Conservation (phyloP, 1,140 invertebrate genomes). For the Drosophila miranda region DNA sequence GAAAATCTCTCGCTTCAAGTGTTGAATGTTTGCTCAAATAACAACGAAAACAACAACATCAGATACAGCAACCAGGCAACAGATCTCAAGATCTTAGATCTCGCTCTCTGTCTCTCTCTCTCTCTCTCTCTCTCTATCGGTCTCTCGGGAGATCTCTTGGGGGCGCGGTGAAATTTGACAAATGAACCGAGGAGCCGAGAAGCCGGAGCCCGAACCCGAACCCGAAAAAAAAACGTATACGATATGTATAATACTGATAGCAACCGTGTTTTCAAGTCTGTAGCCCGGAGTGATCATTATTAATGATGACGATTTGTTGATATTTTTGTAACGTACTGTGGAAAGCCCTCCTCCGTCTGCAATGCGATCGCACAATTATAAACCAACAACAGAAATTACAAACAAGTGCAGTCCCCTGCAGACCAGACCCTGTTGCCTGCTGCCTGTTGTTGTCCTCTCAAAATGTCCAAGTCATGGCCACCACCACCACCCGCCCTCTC, state of each 20-base stretch:
- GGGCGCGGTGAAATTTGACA: slow-evolving; percentile 78
- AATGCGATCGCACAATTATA: slow-evolving; percentile 64
- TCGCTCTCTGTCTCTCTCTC: slow-evolving; percentile 44
- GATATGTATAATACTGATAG: slow-evolving; percentile 8
- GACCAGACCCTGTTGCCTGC: slow-evolving; percentile 6
- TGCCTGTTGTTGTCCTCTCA: slow-evolving; percentile 2
- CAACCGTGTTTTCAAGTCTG: slow-evolving; percentile 50
- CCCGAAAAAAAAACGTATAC: slow-evolving; percentile 15
- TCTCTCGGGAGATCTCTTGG: slow-evolving; percentile 55
- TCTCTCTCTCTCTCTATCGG: slow-evolving; percentile 47
- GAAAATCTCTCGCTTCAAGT: slow-evolving; percentile 79
- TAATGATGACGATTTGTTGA: slow-evolving; percentile 82
- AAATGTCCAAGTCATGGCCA: slow-evolving; percentile 63
- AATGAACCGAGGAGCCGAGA: slow-evolving; percentile 63
- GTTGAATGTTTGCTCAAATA: slow-evolving; percentile 81
- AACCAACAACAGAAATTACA: slow-evolving; percentile 71
- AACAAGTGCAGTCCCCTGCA: slow-evolving; percentile 62
- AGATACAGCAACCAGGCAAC: slow-evolving; percentile 22
- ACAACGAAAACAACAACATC: slow-evolving; percentile 58
- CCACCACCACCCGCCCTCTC: slow-evolving; percentile 4
- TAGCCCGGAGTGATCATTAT: slow-evolving; percentile 79
- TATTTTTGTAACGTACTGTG: slow-evolving; percentile 76
- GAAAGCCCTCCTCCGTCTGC: slow-evolving; percentile 44
- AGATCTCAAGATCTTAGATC: slow-evolving; percentile 59
- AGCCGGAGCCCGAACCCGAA: slow-evolving; percentile 26